Conservation (phyloP, 2,797 vertebrate genomes). For the Hypotaenidia okinawae region DNA sequence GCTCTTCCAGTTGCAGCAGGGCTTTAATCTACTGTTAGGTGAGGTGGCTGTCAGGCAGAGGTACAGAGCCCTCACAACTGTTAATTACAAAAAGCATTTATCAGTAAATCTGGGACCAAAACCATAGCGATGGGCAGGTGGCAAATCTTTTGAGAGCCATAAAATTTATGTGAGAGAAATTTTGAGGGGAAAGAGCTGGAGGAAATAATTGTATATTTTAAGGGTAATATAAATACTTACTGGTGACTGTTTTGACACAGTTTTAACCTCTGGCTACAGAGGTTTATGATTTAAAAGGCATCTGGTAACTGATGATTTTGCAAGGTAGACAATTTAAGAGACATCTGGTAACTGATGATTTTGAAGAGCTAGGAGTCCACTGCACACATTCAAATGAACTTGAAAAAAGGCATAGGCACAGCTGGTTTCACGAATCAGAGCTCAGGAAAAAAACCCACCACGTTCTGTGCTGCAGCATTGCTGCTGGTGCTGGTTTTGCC, state of each 20-base stretch:
- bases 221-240: background rate
- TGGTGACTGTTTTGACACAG: conserved; percentile 12
- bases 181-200: background rate
- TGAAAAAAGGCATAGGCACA: conserved; percentile 19
- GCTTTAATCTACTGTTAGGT: background rate
- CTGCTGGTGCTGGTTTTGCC: background rate
- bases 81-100: conserved; percentile 47
- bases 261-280: conserved; percentile 35
- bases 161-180: background rate
- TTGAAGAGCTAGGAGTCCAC: conserved; percentile 30
- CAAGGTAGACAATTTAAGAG: background rate
- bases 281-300: conserved; percentile 32
- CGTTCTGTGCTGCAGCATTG: background rate
- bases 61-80: background rate
- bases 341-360: conserved; percentile 52
- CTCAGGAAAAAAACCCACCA: background rate
- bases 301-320: conserved; percentile 23
- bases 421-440: conserved; percentile 15
- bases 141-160: background rate
- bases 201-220: background rate
- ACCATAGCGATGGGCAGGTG: rapidly evolving
- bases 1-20: background rate
- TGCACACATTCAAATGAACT: conserved; percentile 57
- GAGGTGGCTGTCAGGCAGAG: background rate
- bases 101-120: background rate